Base-by-base conservation (phyloP, 2,888 invertebrate species). In the Listrodromus nycthemerus region DNA sequence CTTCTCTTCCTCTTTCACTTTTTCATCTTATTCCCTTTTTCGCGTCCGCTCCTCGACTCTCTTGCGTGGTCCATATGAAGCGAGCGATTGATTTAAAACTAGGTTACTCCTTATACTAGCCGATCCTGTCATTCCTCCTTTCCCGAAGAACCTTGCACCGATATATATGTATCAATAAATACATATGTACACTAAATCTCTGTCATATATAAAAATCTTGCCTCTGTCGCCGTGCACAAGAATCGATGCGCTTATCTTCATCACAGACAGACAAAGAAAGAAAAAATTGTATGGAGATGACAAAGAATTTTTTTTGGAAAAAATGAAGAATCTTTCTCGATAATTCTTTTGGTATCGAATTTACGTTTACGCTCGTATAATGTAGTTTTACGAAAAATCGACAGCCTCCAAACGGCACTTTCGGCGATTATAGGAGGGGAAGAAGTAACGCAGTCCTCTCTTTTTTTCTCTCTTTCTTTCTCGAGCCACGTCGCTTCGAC, bases 11-110 rank as follows among this genome's bases (percentile, higher is more conserved):
- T 73, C 45, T 45, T 45, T 27, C 45, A 10, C 5, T 61, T 50
- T 52, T 65, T 58, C 30, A 48, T 41, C 65, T 67, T 50, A 10
- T 27, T 37, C 45, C 30, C 5, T 27, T 61, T 45, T 61, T 30
- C 61, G 30, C 16, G 61, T 61, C 61, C 61, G 27, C 30, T 58
- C 13, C 48, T 37, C 37, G 33, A 45, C n/a, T 69, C 63, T 71
- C 79, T n/a, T 30, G 70, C 33, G 65, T 27, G 33, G 76, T 33
- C 83, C 84, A 85, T 63, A 87, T 86, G 84, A 88, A 86, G 76
- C 85, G 80, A 84, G 83, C 87, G 86, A 89, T 88, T 89, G 89
- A 89, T 89, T 89, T 86, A 87, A 89, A 89, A 88, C 85, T 88
- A 87, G 86, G 88, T 86, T 88, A 87, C 86, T 85, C 86, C 85